Percentiles rank a stretch among this genome's conserved stretches.
These are phyloP conservation scores for Volucella zonaria DNA, from an alignment of 2,888 invertebrate species.

Conservation along the genomic window DNA sequence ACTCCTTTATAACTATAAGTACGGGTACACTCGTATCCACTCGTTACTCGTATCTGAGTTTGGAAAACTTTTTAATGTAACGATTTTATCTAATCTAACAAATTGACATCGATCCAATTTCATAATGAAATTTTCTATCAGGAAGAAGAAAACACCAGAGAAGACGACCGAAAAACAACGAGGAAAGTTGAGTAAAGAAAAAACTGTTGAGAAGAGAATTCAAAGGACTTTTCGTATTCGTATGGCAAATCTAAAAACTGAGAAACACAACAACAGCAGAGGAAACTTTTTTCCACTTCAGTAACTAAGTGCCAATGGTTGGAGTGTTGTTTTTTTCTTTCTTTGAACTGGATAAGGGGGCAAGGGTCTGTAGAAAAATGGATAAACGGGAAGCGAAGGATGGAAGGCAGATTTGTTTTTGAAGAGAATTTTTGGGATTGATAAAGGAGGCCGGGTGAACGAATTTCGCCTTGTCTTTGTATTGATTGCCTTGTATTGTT, in stretches of 20 bases:
- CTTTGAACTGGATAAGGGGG: no score
- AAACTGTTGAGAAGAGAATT: conserved; percentile 57
- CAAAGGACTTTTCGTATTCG: conserved; percentile 50
- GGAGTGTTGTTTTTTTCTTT: neutral
- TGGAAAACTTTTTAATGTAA: conserved; percentile 67
- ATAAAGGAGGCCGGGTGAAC: conserved; percentile 41
- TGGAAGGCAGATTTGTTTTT: conserved; percentile 2
- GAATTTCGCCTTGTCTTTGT: conserved; percentile 46
- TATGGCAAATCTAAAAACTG: conserved; percentile 74
- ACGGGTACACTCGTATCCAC: no score
- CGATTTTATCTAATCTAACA: conserved; percentile 77
- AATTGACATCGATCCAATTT: conserved; percentile 82
- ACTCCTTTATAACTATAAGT: neutral
- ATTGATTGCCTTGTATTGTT: conserved; percentile 5
- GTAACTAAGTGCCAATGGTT: conserved; percentile 79
- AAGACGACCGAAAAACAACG: conserved; percentile 66
- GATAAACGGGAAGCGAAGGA: neutral
- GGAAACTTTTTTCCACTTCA: conserved; percentile 80
- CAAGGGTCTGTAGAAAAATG: neutral
- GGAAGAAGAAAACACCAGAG: conserved; percentile 62
- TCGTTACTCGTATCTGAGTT: conserved; percentile 6
- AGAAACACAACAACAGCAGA: conserved; percentile 75
- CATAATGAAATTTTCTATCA: conserved; percentile 80
- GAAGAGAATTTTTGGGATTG: conserved; percentile 2
- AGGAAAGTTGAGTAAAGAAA: conserved; percentile 65